phyloP scores from a whole-genome alignment of 2,888 invertebrate species.

The Rambutsinella grinnellia region DNA sequence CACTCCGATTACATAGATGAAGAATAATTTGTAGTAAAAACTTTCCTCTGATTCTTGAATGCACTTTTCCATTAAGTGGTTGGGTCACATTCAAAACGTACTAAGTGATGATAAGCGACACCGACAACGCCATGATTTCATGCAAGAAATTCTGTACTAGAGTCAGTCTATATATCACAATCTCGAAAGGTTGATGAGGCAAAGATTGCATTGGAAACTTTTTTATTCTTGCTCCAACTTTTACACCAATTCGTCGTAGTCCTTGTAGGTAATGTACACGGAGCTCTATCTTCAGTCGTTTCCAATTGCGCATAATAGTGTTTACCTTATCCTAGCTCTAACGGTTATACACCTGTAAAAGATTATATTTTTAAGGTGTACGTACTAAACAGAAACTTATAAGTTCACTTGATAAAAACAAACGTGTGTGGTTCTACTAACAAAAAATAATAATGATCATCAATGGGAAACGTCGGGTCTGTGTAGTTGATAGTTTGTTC shows the following conservation, averaged over 20 bases:
- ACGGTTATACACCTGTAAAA: background rate
- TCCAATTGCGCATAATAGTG: slow-evolving; percentile 4
- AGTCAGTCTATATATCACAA: background rate
- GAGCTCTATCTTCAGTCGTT: background rate
- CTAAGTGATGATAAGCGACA: background rate
- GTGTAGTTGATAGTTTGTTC: background rate
- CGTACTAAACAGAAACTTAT: background rate
- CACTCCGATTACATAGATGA: background rate
- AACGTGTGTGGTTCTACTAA: background rate
- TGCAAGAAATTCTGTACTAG: background rate
- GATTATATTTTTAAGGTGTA: background rate
- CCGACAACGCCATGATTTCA: background rate
- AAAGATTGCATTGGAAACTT: background rate
- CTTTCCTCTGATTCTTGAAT: slow-evolving; percentile 11
- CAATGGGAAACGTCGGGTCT: no score
- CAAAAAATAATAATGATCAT: no score
- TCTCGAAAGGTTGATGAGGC: background rate
- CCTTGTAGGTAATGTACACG: background rate
- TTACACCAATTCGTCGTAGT: background rate
- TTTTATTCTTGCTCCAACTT: background rate
- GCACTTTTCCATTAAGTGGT: slow-evolving; percentile 33
- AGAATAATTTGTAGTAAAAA: background rate
- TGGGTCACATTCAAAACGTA: background rate
- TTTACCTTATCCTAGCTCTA: background rate
- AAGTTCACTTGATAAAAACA: background rate